phyloP scores from a whole-genome alignment of 2,888 invertebrate species.

The Azorinus chamasolen region DNA sequence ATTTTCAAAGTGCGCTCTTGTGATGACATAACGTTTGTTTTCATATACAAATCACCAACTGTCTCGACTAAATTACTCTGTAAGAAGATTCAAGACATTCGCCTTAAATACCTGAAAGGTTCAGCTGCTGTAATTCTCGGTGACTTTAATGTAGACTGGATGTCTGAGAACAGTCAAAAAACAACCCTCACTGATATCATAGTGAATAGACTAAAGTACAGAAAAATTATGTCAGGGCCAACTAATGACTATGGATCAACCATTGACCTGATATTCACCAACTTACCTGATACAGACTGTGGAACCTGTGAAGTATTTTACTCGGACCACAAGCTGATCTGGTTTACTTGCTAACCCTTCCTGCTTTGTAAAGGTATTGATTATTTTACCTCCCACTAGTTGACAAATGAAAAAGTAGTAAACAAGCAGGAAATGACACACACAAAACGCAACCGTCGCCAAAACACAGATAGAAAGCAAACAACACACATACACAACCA shows the following conservation, averaged over 20 bases:
- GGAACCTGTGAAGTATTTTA: slow-evolving; percentile 17
- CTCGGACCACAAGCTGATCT: slow-evolving; percentile 24
- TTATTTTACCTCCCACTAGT: too few species aligned
- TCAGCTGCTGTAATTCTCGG: slow-evolving; percentile 23
- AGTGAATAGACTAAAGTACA: slow-evolving; percentile 1
- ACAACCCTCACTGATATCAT: slow-evolving; percentile 16
- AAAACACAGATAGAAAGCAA: too few species aligned
- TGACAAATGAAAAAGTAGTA: too few species aligned
- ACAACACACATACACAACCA: too few species aligned
- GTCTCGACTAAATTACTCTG: slow-evolving; percentile 16
- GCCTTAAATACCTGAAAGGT: slow-evolving; percentile 12
- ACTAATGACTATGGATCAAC: slow-evolving; percentile 37
- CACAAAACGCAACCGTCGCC: too few species aligned
- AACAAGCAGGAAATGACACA: too few species aligned
- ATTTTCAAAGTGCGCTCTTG: slow-evolving; percentile 14
- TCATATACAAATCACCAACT: slow-evolving; percentile 36
- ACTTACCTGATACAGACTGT: background rate
- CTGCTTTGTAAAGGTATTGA: too few species aligned
- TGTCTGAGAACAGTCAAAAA: background rate
- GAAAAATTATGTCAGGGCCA: slow-evolving; percentile 23
- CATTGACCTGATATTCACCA: slow-evolving; percentile 35
- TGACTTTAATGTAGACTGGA: slow-evolving; percentile 42
- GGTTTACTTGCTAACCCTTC: slow-evolving; percentile 26
- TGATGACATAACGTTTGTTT: slow-evolving; percentile 8
- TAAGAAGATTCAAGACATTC: slow-evolving; percentile 7